Base-by-base conservation (phyloP, 2,888 invertebrate species). In the Lymantria dispar region DNA sequence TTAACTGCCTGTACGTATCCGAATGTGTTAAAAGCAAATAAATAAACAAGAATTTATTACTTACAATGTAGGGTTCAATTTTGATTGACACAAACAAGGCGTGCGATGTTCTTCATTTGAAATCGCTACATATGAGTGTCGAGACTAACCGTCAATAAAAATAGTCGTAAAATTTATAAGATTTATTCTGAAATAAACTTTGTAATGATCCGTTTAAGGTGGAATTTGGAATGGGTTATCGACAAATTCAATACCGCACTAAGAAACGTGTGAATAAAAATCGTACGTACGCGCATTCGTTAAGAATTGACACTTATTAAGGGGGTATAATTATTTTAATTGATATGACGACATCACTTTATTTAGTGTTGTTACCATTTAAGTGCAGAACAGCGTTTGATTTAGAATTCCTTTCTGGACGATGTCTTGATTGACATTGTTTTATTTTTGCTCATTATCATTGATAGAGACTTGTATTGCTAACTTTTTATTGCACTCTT, bases 221-320 rank as follows among this genome's bases (percentile, higher is more conserved):
- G 15, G 46, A 31, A 31, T 56, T 51, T 67, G 0, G 40, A 15
- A 7, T 49, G 45, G 2, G 38, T 10, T 38, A 22, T n/a, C 10
- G 42, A 33, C 47, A 63, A 56, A 69, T 70, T 69, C 73, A 78
- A 77, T 78, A 78, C 77, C 64, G 61, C 63, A 70, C 74, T 74
- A 78, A 78, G 81, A 81, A 73, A 88, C 84, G 90, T 88, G 90
- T 88, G 87, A 89, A 87, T 88, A 87, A 89, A 89, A 91, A 91
- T 91, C 89, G 87, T 87, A 78, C 83, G 85, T 87, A 87, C 89
- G 89, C 89, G 86, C 90, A 89, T 91, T 90, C 86, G 88, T 91
- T 91, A 89, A 85, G 87, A 88, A 90, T 89, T 91, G 91, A 90
- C 91, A 91, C 90, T 88, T 90, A 89, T 89, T 89, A 90, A 89